Evolutionary conservation across 1,140 invertebrate genomes (phyloP), one percentile per base, ranked within the genome.

Genomic region (Potamilus streckersoni): DNA sequence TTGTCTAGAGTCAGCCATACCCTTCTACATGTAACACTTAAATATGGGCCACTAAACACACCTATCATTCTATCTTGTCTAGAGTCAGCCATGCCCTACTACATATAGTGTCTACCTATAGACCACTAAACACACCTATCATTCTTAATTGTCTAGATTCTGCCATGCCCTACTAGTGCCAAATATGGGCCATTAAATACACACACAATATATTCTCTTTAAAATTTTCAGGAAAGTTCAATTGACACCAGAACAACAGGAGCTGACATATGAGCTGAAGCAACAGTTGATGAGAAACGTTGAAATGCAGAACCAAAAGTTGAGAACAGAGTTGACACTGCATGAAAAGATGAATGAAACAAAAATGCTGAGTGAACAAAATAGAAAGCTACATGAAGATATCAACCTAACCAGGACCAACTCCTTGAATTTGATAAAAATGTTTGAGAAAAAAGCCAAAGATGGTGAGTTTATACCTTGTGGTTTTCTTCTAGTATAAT

Each of bases 331-430:
- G 72, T 76, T 85, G 62, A 78, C 79, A 31, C 74, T 85, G 12
- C 84, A 85, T 71, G 82, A 82, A 64, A 85, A 85, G 68, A 83
- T 80, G 80, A 76, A 75, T 19, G 84, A 85, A 58, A 78, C 83
- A 61, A 79, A 81, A 64, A 67, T 79, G 60, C 31, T 79, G n/a
- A 81, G 58, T 58, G 79, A 82, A 62, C 74, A 80, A 56, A 80
- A 83, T 57, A 79, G 72, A 64, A 82, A 77, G 23, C 69, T 81
- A 49, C 58, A 78, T 27, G 81, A 84, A 0, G 83, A 84, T 59
- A 70, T 73, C 15, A 75, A 73, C 11, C 60, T 80, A 38, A 84
- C 84, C 13, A 64, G 79, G 57, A 82, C 82, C 12, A 85, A 84
- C 59, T 79, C 81, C 16, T 60, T 84, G 20, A 75, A 78, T 58